Conservation (phyloP, 2,113 vertebrate species). For the Pterocles orientalis region DNA sequence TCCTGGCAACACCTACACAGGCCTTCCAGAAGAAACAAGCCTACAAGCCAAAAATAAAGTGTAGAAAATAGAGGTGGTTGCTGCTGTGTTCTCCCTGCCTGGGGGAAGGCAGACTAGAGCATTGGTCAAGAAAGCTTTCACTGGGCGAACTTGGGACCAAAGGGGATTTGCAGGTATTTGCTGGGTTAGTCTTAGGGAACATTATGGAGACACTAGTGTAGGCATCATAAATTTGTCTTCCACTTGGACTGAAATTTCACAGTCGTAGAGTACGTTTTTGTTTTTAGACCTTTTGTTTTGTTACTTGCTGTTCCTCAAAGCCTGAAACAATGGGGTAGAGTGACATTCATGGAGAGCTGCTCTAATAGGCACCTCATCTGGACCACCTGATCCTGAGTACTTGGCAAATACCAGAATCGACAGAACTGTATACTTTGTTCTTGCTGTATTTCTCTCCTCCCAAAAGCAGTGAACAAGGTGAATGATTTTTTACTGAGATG, state of each 20-base stretch:
- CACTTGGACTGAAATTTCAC: neutral
- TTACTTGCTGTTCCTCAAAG: neutral
- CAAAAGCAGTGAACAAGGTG: neutral
- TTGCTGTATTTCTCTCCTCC: neutral
- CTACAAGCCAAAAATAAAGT: neutral
- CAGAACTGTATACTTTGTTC: neutral
- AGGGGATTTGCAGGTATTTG: neutral
- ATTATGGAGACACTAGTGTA: neutral
- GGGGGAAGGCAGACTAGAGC: neutral
- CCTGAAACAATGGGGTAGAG: neutral
- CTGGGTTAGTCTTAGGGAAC: neutral
- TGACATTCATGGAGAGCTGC: neutral
- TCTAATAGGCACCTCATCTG: neutral
- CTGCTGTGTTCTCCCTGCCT: neutral
- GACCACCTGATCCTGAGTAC: neutral
- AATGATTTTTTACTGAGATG: neutral
- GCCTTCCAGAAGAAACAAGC: neutral
- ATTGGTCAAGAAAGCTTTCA: neutral
- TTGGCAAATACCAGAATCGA: neutral
- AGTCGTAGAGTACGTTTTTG: neutral
- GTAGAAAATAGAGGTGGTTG: neutral
- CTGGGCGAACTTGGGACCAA: neutral
- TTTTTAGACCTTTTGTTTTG: neutral
- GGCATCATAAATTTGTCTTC: neutral
- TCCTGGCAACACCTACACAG: neutral